Base-by-base conservation (phyloP, 2,797 vertebrate species). In the Huso huso region DNA sequence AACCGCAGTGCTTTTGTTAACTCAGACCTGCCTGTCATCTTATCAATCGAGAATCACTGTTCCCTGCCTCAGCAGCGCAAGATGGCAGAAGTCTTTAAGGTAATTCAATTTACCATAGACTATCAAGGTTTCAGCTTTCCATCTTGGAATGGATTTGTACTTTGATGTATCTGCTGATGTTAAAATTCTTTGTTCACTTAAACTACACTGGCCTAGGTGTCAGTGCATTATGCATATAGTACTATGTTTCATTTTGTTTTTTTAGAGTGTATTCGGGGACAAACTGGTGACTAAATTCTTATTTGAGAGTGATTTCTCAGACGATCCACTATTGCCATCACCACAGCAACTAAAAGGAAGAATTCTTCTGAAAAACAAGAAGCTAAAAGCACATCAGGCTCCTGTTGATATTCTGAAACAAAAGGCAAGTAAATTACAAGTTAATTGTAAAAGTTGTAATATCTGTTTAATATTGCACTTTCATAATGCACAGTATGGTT, bases 11-110 rank as follows among this genome's bases (percentile, higher is more conserved):
- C 97, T 0, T 99, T 99, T 74, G 78, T 96, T 72, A 92, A 88
- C 55, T 96, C 95, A 0, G 93, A 99, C 77, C 88, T 99, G 92
- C 97, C 97, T 0, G 77, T 99, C 71, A 86, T 99, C 83, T 88
- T 99, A 79, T 99, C 96, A 4, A 99, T 99, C 51, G 97, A 99
- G 74, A 99, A 99, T 80, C 97, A 99, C 84, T 99, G 97, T 74
- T 99, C 96, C 1, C 84, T 99, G 73, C 94, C 90, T 10, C 97
- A 99, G 80, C 97, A 99, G 61, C 93, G 97, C 76, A 99, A 94
- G 83, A 99, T 99, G 97, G 94, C 96, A 7, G 96, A 99, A 62
- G 95, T 99, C 69, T 98, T 99, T 77, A 99, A 99, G 95, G 97
- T 97, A 74, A 67, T 70, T 18, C 48, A 2, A n/a, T 13, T 1